Conservation (phyloP, 2,888 invertebrate species). For the Xylota sylvarum region DNA sequence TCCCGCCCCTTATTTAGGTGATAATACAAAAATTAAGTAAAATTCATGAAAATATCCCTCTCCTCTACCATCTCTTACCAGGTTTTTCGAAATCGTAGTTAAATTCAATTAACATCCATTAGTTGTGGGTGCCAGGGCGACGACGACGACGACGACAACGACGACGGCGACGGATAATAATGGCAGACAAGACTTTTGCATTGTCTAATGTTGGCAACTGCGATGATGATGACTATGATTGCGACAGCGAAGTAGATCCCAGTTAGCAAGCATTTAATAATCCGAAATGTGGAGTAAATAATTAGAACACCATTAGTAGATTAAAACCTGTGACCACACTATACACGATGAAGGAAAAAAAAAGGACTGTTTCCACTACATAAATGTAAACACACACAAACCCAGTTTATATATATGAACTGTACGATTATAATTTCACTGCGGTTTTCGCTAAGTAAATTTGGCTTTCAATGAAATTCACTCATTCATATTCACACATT, state of each 20-base stretch:
- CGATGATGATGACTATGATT: conserved; percentile 49
- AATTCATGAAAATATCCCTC: conserved; percentile 53
- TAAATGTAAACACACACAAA: conserved; percentile 5
- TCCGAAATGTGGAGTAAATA: conserved; percentile 68
- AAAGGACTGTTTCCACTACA: conserved; percentile 18
- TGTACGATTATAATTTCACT: conserved; percentile 33
- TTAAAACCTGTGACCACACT: conserved; percentile 60
- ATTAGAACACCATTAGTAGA: conserved; percentile 71
- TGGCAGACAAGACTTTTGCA: conserved; percentile 54
- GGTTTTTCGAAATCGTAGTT: conserved; percentile 53
- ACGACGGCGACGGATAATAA: conserved; percentile 45
- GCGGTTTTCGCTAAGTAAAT: conserved; percentile 49
- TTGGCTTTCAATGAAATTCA: conserved; percentile 39
- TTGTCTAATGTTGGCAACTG: conserved; percentile 60
- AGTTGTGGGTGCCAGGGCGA: conserved; percentile 61
- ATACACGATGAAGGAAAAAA: conserved; percentile 14
- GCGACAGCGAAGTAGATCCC: conserved; percentile 53
- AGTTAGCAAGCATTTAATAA: conserved; percentile 71
- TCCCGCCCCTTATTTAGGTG: neutral
- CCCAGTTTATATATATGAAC: neutral
- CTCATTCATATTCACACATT: conserved; percentile 47
- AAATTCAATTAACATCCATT: conserved; percentile 76
- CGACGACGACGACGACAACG: conserved; percentile 15
- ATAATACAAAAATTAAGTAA: conserved; percentile 60
- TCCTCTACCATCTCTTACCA: conserved; percentile 46